phyloP scores from a whole-genome alignment of 2,888 invertebrate species.

The Plebejus anna region DNA sequence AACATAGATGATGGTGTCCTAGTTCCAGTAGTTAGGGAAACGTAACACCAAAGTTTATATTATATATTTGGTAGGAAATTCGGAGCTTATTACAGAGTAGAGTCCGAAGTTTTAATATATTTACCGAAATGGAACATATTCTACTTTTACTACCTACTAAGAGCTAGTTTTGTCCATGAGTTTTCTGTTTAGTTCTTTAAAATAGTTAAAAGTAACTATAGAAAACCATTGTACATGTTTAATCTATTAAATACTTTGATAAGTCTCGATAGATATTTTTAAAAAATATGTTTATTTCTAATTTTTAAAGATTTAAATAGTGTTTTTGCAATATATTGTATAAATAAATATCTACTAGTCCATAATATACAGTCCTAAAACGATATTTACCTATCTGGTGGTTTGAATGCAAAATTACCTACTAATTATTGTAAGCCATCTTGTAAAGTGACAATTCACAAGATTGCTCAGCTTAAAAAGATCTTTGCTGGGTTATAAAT shows the following conservation, averaged over 20 bases:
- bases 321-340: not conserved
- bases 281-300: not conserved
- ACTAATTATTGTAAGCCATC: not conserved
- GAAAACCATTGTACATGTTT: not conserved
- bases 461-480: not conserved
- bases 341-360: not conserved
- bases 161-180: constrained; percentile 6
- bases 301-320: not conserved
- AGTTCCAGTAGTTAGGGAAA: constrained; percentile 71
- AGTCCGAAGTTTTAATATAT: constrained; percentile 31
- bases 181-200: not conserved
- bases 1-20: constrained; percentile 45
- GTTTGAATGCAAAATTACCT: not conserved
- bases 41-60: constrained; percentile 71
- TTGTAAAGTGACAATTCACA: not conserved
- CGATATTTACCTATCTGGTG: not conserved
- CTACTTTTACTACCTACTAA: constrained; percentile 1
- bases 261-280: not conserved
- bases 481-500: not conserved
- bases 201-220: not conserved
- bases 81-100: constrained; percentile 64
- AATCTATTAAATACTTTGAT: not conserved
- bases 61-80: constrained; percentile 49
- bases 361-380: not conserved
- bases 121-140: constrained; percentile 18